Conservation (phyloP, 2,888 invertebrate genomes). For the Metellina segmentata region DNA sequence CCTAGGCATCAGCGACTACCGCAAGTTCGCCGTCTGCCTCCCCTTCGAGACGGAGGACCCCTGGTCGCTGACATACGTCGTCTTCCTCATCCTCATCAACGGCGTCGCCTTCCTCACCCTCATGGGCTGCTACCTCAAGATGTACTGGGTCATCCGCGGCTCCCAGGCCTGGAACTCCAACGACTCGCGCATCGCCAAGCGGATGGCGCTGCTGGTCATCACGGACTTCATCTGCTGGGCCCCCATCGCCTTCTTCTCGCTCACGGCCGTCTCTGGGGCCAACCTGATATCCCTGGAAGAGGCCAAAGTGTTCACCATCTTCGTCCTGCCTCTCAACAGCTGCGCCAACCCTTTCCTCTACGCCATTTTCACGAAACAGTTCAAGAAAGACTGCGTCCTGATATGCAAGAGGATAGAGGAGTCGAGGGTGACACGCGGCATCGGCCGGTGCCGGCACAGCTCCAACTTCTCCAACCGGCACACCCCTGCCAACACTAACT, state of each 20-base stretch:
- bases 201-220: constrained; percentile 97
- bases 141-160: constrained; percentile 98
- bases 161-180: constrained; percentile 94
- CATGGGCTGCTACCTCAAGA: constrained; percentile 97
- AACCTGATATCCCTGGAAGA: constrained; percentile 95
- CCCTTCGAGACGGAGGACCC: constrained; percentile 94
- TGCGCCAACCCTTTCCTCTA: constrained; percentile 99
- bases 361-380: constrained; percentile 98
- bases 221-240: constrained; percentile 99
- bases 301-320: constrained; percentile 96
- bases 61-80: constrained; percentile 92
- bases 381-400: constrained; percentile 97
- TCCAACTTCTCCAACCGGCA: constrained; percentile 93
- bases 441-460: constrained; percentile 91
- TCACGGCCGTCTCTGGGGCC: constrained; percentile 95
- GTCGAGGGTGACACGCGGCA: constrained; percentile 92
- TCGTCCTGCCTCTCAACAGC: constrained; percentile 96
- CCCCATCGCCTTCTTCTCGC: constrained; percentile 96
- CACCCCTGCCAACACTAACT: constrained; percentile 92
- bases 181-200: constrained; percentile 96
- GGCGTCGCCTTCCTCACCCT: constrained; percentile 96
- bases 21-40: constrained; percentile 97
- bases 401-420: constrained; percentile 98
- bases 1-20: constrained; percentile 95
- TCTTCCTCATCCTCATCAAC: constrained; percentile 94